Evolutionary conservation across 2,797 vertebrate genomes (phyloP).

Genomic region (Tarsius wallacei): DNA sequence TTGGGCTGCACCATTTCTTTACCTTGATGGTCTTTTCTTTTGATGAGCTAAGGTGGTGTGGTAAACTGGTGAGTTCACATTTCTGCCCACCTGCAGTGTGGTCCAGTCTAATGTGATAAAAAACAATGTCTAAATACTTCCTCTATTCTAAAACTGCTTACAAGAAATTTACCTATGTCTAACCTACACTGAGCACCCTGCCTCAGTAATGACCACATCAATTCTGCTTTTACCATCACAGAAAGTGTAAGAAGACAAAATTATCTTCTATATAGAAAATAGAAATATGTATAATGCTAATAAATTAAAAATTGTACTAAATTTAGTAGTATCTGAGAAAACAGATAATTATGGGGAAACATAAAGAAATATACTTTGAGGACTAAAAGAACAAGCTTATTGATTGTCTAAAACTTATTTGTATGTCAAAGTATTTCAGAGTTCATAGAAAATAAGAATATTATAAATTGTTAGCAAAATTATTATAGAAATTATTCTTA

Average conservation of each 20-base stretch:
- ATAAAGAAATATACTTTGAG: neutral
- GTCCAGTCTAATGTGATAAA: no score
- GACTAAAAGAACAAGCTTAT: neutral
- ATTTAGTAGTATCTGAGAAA: neutral
- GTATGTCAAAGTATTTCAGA: neutral
- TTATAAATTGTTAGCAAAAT: neutral
- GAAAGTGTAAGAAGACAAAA: neutral
- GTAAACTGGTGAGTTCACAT: no score
- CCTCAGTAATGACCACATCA: neutral
- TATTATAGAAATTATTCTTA: neutral
- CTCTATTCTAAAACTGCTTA: no score
- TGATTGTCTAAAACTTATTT: neutral
- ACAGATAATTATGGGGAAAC: neutral
- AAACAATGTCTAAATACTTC: no score
- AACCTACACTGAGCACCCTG: no score
- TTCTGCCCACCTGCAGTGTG: no score
- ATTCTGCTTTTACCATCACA: conserved; percentile 33
- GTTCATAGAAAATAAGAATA: neutral
- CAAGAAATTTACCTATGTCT: no score
- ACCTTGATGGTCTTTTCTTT: no score
- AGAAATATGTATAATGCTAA: neutral
- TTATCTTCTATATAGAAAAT: neutral
- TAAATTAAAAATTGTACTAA: conserved; percentile 1
- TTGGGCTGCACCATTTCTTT: no score
- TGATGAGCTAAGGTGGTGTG: no score